Percentiles rank a stretch among this genome's conserved stretches.
Evolutionary conservation across 2,888 invertebrate genomes (phyloP).

Genomic region (Prosopocoilus inquinatus): DNA sequence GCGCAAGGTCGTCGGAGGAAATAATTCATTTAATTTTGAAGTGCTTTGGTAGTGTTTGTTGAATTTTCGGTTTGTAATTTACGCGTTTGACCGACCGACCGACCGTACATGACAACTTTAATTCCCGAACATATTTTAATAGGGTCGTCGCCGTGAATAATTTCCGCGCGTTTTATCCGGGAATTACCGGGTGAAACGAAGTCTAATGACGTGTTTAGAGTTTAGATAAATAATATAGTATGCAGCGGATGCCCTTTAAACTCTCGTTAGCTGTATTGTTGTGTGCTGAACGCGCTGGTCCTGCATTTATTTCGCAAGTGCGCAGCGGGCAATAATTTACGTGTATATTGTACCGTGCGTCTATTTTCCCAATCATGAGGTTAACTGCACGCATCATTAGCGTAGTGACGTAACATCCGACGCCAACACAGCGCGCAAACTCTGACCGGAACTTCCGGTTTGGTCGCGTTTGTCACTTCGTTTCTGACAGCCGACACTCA

Average conservation of each 20-base stretch:
- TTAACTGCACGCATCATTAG: slow-evolving; percentile 2
- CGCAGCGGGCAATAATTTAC: slow-evolving; percentile 3
- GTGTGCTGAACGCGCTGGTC: neutral
- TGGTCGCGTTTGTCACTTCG: slow-evolving; percentile 42
- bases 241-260: neutral
- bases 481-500: slow-evolving; percentile 39
- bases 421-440: slow-evolving; percentile 40
- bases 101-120: no score
- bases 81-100: no score
- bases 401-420: slow-evolving; percentile 38
- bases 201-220: neutral
- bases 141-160: no score
- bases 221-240: neutral
- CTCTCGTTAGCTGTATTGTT: slow-evolving; percentile 2
- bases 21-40: no score
- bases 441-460: slow-evolving; percentile 41
- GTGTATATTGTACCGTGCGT: slow-evolving; percentile 2
- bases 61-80: no score
- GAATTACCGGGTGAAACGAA: neutral
- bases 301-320: slow-evolving; percentile 1
- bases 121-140: no score
- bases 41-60: no score
- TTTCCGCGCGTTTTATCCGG: neutral
- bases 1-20: no score
- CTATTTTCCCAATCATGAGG: neutral